Base-by-base conservation (phyloP, 2,113 vertebrate genomes). In the Hippocampus mohnikei region DNA sequence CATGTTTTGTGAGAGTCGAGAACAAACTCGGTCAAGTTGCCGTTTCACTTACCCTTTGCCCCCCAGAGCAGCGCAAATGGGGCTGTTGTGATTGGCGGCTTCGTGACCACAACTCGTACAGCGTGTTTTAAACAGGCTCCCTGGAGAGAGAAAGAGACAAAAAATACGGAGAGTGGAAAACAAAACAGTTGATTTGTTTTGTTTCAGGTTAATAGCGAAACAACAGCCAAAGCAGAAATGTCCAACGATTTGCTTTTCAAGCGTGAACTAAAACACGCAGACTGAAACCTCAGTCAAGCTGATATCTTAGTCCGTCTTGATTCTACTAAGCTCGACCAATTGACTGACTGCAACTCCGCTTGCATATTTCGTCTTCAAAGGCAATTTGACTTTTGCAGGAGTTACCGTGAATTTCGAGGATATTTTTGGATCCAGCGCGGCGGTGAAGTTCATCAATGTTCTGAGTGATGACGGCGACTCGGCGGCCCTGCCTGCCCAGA, bases 391-490 rank as follows among this genome's bases (percentile, higher is more conserved):
- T 6, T 5, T 13, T 58, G 13, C 55, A 16, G 12, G 23, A 40
- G 9, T 58, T 41, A 95, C 97, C 97, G 0, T 99, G 96, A 67
- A 99, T 92, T 87, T 98, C 97, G 73, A 96, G 84, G 67, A 99
- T 86, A 78, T 94, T 93, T 85, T 91, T 93, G 50, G 96, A 95
- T 72, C 97, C 96, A 15, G 98, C 96, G 42, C 91, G 93, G 62
- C 88, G 93, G 85, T 99, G 98, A 40, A 99, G 93, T 73, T 99
- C 96, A 12, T 99, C 97, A 0, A 99, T 96, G 71, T 99, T 99
- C 84, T 99, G 96, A 0, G 97, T 99, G 75, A 99, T 91, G 80
- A 98, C 92, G 6, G 93, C 90, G 0, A 99, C 91, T 0, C 85
- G 87, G 3, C 95, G 92, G 0, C 95, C 97, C 64, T 96, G 95